Conservation (phyloP, 2,797 vertebrate species). For the Galago senegalensis region DNA sequence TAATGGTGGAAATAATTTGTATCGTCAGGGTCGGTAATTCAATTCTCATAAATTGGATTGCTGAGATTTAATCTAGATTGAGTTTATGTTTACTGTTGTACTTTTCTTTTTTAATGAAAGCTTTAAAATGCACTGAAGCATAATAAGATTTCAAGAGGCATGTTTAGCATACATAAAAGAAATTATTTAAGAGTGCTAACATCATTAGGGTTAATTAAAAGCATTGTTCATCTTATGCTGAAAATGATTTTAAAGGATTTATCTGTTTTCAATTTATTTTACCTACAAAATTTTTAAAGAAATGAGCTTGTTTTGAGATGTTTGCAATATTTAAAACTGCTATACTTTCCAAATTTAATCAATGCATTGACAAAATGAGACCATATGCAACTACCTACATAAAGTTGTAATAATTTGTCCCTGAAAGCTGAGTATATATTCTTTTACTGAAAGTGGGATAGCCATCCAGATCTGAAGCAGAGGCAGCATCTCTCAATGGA, state of each 20-base stretch:
- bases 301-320: neutral
- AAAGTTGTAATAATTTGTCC: neutral
- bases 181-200: neutral
- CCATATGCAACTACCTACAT: neutral
- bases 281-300: neutral
- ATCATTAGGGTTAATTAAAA: constrained; percentile 41
- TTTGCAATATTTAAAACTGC: neutral
- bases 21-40: constrained; percentile 22
- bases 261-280: constrained; percentile 26
- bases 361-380: neutral
- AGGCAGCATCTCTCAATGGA: neutral
- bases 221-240: neutral
- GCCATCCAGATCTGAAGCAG: neutral
- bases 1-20: neutral
- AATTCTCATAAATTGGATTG: neutral
- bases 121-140: neutral
- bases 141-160: neutral
- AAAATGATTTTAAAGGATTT: constrained; percentile 10
- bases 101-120: neutral
- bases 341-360: neutral
- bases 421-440: neutral
- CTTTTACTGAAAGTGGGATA: neutral
- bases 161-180: neutral
- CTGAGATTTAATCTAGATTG: neutral
- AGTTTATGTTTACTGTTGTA: neutral